Conservation (phyloP, 2,113 vertebrate genomes). For the Mustelus asterias region DNA sequence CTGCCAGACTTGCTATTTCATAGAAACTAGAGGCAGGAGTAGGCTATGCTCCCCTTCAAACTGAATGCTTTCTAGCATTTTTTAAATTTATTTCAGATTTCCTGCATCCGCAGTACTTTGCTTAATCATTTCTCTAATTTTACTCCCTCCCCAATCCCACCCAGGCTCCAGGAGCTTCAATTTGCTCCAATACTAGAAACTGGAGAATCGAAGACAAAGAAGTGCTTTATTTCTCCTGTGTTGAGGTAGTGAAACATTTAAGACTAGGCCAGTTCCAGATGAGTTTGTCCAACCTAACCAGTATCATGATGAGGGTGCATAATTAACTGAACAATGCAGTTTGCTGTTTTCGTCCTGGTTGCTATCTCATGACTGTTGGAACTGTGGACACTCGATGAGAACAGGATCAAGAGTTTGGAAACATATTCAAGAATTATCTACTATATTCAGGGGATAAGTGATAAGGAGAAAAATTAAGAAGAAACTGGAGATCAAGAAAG, state of each 20-base stretch:
- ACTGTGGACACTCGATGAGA: neutral
- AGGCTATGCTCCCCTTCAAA: no score
- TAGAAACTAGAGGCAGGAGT: no score
- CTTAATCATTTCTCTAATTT: no score
- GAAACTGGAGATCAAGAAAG: neutral
- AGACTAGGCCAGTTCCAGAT: neutral
- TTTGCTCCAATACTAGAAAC: neutral
- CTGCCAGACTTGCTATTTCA: no score
- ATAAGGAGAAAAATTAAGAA: neutral
- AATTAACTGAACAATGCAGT: neutral
- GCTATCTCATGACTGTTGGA: neutral
- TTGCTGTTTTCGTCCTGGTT: neutral
- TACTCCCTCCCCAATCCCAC: no score
- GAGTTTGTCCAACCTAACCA: neutral
- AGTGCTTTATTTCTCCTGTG: neutral
- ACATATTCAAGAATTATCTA: neutral
- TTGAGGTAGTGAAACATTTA: neutral
- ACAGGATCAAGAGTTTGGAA: neutral
- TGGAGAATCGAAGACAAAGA: neutral
- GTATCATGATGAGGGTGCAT: neutral
- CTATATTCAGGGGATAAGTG: neutral
- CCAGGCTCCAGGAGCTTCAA: no score
- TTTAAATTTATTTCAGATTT: no score
- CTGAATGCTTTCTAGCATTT: no score
- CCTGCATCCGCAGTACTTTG: no score